Conservation (phyloP, 2,797 vertebrate species). For the Kryptopterus vitreolus region DNA sequence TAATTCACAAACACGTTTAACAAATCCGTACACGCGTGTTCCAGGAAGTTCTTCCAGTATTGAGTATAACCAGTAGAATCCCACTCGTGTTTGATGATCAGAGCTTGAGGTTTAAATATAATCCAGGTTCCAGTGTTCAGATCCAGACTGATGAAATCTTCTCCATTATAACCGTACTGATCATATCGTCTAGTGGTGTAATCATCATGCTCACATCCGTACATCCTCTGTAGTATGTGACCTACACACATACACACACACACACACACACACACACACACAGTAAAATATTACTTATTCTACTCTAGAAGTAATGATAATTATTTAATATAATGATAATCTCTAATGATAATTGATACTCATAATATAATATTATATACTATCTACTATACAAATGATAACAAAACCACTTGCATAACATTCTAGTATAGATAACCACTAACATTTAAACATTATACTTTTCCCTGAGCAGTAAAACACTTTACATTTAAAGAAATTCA, state of each 20-base stretch:
- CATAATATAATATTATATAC: no score
- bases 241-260: background rate
- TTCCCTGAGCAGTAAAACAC: no score
- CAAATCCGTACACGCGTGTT: background rate
- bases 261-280: no score
- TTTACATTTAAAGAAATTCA: no score
- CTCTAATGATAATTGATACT: no score
- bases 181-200: background rate
- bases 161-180: background rate
- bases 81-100: conserved; percentile 37
- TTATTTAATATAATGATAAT: no score
- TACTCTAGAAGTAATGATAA: no score
- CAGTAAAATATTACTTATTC: no score
- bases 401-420: no score
- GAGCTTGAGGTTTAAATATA: conserved; percentile 12
- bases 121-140: background rate
- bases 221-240: conserved; percentile 32
- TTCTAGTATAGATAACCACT: no score
- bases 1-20: conserved; percentile 52
- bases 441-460: no score
- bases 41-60: fast-evolving
- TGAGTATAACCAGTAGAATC: fast-evolving
- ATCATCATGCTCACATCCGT: background rate
- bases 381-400: no score
- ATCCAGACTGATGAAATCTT: background rate